A percentile compares a stretch with the other conserved stretches of the same genome.
Conservation (phyloP, 2,888 invertebrate genomes). For the Suillia variegata region DNA sequence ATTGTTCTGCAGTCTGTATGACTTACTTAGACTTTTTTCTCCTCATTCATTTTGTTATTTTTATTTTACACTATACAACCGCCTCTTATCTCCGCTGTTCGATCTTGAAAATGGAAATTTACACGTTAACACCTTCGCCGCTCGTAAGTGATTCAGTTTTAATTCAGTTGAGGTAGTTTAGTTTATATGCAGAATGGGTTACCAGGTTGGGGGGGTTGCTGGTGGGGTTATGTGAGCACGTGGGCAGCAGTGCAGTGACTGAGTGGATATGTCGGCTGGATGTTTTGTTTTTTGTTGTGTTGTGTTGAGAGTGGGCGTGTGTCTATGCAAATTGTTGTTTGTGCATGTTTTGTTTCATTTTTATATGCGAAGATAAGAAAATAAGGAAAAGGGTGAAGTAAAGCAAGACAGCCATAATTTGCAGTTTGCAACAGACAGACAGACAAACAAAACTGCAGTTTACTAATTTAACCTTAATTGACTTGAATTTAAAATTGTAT, state of each 20-base stretch:
- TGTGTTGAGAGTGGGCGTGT: not conserved
- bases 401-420: conserved; percentile 40
- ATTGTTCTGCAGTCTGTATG: too few species aligned
- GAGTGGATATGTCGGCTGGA: too few species aligned
- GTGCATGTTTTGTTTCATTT: not conserved
- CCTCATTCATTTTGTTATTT: not conserved
- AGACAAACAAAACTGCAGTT: too few species aligned
- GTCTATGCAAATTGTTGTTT: not conserved
- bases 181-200: too few species aligned
- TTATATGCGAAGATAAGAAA: conserved; percentile 5
- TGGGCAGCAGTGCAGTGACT: too few species aligned
- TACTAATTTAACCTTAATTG: too few species aligned
- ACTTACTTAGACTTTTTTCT: too few species aligned
- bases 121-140: conserved; percentile 58
- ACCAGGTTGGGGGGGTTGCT: not conserved
- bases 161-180: conserved; percentile 46
- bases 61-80: conserved; percentile 17
- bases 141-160: conserved; percentile 53
- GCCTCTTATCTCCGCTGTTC: conserved; percentile 31
- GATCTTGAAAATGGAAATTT: conserved; percentile 57
- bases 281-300: too few species aligned
- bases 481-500: too few species aligned
- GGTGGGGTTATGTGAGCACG: not conserved
- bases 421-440: too few species aligned
- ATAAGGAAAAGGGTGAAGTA: conserved; percentile 42